Percentiles rank a stretch among this genome's conserved stretches.
These are phyloP conservation scores for Microplitis mediator DNA, from an alignment of 1,140 invertebrate species.

Conservation along the genomic window DNA sequence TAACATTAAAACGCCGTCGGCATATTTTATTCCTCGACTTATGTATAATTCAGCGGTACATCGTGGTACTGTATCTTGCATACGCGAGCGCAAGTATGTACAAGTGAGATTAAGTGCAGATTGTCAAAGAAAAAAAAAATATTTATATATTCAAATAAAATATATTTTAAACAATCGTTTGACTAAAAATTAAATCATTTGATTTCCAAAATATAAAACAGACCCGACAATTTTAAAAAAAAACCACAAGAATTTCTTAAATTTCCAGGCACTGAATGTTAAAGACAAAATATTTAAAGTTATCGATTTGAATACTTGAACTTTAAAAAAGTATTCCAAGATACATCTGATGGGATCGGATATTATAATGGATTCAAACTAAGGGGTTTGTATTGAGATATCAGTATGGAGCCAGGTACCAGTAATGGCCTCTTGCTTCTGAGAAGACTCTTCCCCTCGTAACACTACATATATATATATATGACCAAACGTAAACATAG, in stretches of 20 bases:
- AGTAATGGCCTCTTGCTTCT: conserved; percentile 60
- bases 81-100: conserved; percentile 25
- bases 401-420: conserved; percentile 55
- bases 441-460: conserved; percentile 44
- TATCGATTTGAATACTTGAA: not conserved
- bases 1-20: conserved; percentile 40
- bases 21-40: conserved; percentile 49
- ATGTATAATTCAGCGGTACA: conserved; percentile 51
- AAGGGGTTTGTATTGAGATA: conserved; percentile 61
- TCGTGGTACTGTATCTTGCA: conserved; percentile 11
- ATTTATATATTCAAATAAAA: not conserved
- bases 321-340: not conserved
- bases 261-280: not conserved
- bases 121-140: conserved; percentile 17
- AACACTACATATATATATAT: conserved; percentile 20
- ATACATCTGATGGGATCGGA: conserved; percentile 36
- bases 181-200: too few species aligned
- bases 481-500: conserved; percentile 29
- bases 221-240: too few species aligned
- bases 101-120: conserved; percentile 41
- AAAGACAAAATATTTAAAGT: not conserved
- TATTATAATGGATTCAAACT: conserved; percentile 63
- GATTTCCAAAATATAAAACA: too few species aligned
- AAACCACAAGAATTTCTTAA: too few species aligned
- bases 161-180: not conserved